Conservation (phyloP, 2,113 vertebrate genomes). For the Phrynocephalus versicolor region DNA sequence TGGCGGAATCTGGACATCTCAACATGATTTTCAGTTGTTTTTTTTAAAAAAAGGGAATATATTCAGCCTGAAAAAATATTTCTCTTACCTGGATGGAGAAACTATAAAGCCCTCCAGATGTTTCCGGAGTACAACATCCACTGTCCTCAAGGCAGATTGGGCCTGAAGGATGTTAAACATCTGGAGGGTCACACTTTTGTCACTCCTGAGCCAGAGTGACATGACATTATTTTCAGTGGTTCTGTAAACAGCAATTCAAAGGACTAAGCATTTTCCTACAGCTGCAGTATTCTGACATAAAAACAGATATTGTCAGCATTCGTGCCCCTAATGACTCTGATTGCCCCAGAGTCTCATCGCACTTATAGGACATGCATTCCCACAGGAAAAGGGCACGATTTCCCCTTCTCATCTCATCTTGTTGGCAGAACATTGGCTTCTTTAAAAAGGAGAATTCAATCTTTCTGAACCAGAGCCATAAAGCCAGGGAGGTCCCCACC, state of each 20-base stretch:
- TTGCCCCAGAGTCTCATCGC: neutral
- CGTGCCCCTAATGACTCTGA: neutral
- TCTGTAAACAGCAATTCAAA: neutral
- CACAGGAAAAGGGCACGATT: neutral
- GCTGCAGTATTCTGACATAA: neutral
- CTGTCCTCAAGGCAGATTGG: no score
- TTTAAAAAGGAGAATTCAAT: neutral
- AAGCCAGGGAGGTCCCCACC: neutral
- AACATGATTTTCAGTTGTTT: neutral
- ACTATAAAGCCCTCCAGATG: no score
- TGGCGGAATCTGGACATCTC: neutral
- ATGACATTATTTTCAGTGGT: neutral
- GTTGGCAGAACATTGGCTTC: neutral
- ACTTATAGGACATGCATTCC: neutral
- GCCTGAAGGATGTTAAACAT: no score
- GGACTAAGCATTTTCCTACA: neutral
- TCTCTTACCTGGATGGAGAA: no score
- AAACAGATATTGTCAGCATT: neutral
- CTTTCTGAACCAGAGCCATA: neutral
- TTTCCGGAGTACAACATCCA: no score
- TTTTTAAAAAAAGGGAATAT: neutral
- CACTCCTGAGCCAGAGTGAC: no score
- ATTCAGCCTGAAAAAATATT: neutral
- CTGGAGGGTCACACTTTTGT: no score
- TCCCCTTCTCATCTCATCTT: neutral